Conservation (phyloP, 2,113 vertebrate species). For the Pontoporia blainvillei region DNA sequence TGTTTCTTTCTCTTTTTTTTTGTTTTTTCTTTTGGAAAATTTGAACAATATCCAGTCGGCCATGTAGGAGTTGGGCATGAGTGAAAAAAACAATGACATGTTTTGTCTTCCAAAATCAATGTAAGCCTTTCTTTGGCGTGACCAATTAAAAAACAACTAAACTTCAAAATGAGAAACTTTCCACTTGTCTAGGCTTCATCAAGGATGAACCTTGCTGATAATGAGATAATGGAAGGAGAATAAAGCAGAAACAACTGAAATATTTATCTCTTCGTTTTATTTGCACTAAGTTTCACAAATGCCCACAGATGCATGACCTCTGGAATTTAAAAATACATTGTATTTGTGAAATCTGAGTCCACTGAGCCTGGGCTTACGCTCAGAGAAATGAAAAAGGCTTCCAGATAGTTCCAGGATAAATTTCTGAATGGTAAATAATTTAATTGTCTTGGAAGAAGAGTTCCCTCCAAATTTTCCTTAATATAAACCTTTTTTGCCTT, state of each 20-base stretch:
- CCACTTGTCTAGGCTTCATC: not conserved
- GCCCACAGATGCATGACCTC: not conserved
- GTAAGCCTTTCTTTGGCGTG: constrained; percentile 52
- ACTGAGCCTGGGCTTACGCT: not conserved
- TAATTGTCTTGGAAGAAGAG: not conserved
- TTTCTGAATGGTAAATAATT: not conserved
- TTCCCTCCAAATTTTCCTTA: not conserved
- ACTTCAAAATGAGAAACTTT: constrained; percentile 63
- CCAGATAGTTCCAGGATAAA: constrained; percentile 1
- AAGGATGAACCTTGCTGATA: constrained; percentile 33
- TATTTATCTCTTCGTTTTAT: not conserved
- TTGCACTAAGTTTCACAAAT: constrained; percentile 26
- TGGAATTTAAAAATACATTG: constrained; percentile 22
- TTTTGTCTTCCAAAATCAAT: constrained; percentile 64
- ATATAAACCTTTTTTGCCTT: not conserved
- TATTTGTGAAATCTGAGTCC: not conserved
- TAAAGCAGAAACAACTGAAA: not conserved
- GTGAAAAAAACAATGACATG: constrained; percentile 50
- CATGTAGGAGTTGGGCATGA: constrained; percentile 53
- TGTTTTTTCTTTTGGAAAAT: constrained; percentile 59
- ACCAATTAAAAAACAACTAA: constrained; percentile 55
- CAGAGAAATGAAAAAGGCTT: not conserved
- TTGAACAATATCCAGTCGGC: constrained; percentile 66
- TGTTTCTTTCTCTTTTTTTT: constrained; percentile 21
- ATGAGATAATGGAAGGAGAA: not conserved